Base-by-base conservation (phyloP, 1,140 invertebrate species). In the Thrips palmi region DNA sequence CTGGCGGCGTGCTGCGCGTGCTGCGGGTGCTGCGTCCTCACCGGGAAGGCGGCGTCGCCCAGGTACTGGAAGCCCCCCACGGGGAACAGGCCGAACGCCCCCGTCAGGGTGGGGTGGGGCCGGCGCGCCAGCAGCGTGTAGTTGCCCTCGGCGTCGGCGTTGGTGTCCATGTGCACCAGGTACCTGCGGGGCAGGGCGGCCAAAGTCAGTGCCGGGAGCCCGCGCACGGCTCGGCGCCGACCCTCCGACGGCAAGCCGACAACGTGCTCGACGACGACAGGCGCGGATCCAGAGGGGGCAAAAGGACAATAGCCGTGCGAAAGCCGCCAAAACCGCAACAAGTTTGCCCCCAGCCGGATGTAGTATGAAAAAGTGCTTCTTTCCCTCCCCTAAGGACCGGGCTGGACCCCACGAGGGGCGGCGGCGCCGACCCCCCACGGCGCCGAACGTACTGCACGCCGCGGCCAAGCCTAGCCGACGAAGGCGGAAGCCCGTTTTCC, bases 81-180 rank as follows among this genome's bases (percentile, higher is more conserved):
- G 0, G 78, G 77, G 53, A 78, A 78, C 12, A 91, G 64, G 2
- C 84, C 84, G 42, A 68, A 70, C n/a, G 67, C 60, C 4, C 54
- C 58, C 2, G 54, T 43, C 2, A 38, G 45, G 12, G 46, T 37
- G 6, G 45, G 50, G 12, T 56, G 54, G 28, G 52, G 53, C 51
- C 65, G 70, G 46, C 69, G 53, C 2, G 78, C 74, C 44, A 97
- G 69, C 36, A 96, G 60, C 0, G 88, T 93, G 59, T 94, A 97
- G 67, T 96, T 96, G 11, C 91, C 92, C 50, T 88, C 82, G 0
- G 92, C 87, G 52, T 97, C 89, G 0, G 87, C 89, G 49, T 87
- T 86, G 46, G 84, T 74, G 53, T 97, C 88, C 67, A 97, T 91
- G 46, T 86, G 77, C 2, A 88, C 79, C 58, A 78, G 74, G 56